These are phyloP conservation scores for Passer domesticus DNA, from an alignment of 2,113 vertebrate species.

Conservation along the genomic window DNA sequence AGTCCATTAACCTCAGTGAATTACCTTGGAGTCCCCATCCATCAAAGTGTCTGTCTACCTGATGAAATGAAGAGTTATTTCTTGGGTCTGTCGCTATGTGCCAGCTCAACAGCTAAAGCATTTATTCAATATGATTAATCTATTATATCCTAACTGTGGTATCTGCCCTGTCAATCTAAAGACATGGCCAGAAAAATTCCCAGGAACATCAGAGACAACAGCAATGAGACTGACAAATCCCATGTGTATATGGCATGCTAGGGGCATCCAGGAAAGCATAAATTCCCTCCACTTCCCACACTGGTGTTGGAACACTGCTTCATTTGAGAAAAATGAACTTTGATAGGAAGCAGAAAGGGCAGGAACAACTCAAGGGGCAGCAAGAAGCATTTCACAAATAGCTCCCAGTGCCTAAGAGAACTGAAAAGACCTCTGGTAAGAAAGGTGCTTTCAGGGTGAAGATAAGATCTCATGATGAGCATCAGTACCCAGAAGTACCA, in stretches of 20 bases:
- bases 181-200: not conserved
- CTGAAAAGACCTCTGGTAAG: not conserved
- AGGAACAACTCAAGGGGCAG: not conserved
- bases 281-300: not conserved
- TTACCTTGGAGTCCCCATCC: not conserved
- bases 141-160: not conserved
- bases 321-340: not conserved
- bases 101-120: not conserved
- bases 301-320: not conserved
- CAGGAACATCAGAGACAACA: not conserved
- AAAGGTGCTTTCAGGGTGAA: not conserved
- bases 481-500: not conserved
- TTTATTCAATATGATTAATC: slow-evolving; percentile 42
- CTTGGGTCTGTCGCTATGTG: not conserved
- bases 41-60: slow-evolving; percentile 16
- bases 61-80: slow-evolving; percentile 43
- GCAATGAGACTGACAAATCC: not conserved
- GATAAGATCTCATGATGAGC: not conserved
- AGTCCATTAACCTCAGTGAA: slow-evolving; percentile 25
- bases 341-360: not conserved
- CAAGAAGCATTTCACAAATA: not conserved
- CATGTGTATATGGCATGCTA: fast-evolving
- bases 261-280: not conserved
- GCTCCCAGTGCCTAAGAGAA: not conserved
- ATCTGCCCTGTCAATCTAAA: not conserved